Evolutionary conservation across 2,888 invertebrate species (phyloP).

Genomic region (Spilarctia lutea): DNA sequence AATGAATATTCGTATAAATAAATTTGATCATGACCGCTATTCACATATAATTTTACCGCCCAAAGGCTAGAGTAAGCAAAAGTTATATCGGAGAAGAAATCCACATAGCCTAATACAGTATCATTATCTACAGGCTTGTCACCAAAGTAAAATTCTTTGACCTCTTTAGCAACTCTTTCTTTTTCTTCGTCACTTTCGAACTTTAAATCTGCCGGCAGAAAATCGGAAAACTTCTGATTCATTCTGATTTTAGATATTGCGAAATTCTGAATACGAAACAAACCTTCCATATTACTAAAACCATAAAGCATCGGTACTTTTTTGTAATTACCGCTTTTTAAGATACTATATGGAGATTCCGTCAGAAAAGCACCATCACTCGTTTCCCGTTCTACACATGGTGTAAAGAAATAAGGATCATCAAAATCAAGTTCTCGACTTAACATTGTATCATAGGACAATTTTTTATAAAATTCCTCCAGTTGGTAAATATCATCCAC

Average conservation of each 20-base stretch:
- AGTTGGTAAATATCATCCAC: conserved; percentile 58
- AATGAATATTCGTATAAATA: conserved; percentile 67
- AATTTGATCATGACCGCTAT: conserved; percentile 61
- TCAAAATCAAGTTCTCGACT: conserved; percentile 40
- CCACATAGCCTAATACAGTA: conserved; percentile 56
- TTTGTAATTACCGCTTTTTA: conserved; percentile 58
- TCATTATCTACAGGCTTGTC: conserved; percentile 50
- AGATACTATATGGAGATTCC: conserved; percentile 58
- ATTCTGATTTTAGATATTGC: conserved; percentile 45
- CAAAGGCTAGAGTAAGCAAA: conserved; percentile 56
- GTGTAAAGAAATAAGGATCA: conserved; percentile 49
- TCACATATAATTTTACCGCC: conserved; percentile 53
- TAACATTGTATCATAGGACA: conserved; percentile 50
- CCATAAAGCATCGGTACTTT: conserved; percentile 65
- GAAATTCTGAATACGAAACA: conserved; percentile 39
- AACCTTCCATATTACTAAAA: conserved; percentile 61
- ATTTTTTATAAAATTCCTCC: conserved; percentile 62
- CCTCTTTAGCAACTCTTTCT: conserved; percentile 50
- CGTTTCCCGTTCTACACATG: conserved; percentile 52
- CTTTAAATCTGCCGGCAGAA: conserved; percentile 63
- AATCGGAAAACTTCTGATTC: conserved; percentile 62
- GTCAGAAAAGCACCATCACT: conserved; percentile 57
- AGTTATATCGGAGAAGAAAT: conserved; percentile 70
- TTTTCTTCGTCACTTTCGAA: conserved; percentile 58
- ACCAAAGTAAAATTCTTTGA: conserved; percentile 67